Evolutionary conservation across 2,797 vertebrate species (phyloP).

Genomic region (Odontamblyopus lacepedii): DNA sequence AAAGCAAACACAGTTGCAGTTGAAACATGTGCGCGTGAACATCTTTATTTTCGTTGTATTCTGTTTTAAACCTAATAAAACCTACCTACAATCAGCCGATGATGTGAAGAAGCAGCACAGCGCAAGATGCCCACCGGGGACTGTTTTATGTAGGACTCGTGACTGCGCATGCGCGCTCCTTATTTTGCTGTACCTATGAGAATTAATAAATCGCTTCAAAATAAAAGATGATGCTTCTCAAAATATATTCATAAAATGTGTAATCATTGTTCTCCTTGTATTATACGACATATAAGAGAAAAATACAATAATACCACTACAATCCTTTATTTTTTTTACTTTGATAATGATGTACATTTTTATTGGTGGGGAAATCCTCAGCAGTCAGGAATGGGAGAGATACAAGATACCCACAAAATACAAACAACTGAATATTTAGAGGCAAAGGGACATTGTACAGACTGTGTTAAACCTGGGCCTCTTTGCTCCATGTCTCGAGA

Average conservation of each 20-base stretch:
- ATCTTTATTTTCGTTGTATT: fast-evolving
- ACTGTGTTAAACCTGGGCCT: too few relatives aligned
- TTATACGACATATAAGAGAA: not conserved
- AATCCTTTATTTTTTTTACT: not conserved
- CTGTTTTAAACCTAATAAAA: not conserved
- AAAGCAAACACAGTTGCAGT: not conserved
- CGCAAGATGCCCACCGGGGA: slow-evolving; percentile 43
- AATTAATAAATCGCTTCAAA: slow-evolving; percentile 42
- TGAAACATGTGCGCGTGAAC: not conserved
- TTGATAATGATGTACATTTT: not conserved
- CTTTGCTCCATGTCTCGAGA: not conserved
- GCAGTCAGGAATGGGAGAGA: too few relatives aligned
- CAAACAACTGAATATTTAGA: too few relatives aligned
- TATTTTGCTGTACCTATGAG: not conserved
- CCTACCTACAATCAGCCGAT: slow-evolving; percentile 57
- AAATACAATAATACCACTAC: not conserved
- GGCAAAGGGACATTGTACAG: too few relatives aligned
- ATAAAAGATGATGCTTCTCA: slow-evolving; percentile 29
- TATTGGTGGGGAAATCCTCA: too few relatives aligned
- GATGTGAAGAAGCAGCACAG: slow-evolving; percentile 35
- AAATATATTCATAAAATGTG: not conserved
- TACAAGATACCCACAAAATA: too few relatives aligned
- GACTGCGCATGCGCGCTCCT: slow-evolving; percentile 60
- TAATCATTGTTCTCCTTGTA: not conserved
- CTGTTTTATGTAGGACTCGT: slow-evolving; percentile 31